Evolutionary conservation across 2,888 invertebrate genomes (phyloP), one percentile per base, ranked within the genome.

Genomic region (Drosophila imparisetae): DNA sequence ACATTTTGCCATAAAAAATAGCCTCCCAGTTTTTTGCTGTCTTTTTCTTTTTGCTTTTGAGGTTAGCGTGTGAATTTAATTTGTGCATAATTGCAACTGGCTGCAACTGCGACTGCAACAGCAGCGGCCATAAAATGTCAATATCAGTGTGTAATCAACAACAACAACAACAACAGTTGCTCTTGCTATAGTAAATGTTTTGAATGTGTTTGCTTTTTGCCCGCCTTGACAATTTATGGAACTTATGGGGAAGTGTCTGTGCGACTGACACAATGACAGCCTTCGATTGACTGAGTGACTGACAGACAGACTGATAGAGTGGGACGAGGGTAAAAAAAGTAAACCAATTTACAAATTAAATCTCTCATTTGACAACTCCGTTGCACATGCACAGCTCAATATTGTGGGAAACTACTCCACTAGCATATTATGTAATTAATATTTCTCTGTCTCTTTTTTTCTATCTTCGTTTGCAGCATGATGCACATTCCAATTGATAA

Each of bases 31-130:
- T 53, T 11, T 24, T 57, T 21, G 32, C 60, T 27, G 38, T 60
- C 8, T 36, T n/a, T n/a, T 32, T 48, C 58, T 57, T 53, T 40
- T 68, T 6, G 18, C 36, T 63, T 65, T 77, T 74, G 70, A 67
- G 80, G 66, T 75, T 86, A 66, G 80, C 88, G 89, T 85, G 89
- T 85, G 85, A 85, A 89, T 85, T 89, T 73, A 84, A 85, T 85
- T 86, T 85, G 82, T 75, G 89, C 77, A 85, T 86, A 84, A 84
- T 84, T 85, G 71, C 80, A 68, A 32, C n/a, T 32, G 40, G 24
- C 8, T 53, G 54, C 55, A 52, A 58, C 63, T 53, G 54, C 59
- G 49, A 58, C 63, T 70, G 71, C 84, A 57, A 18, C 58, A 13
- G 38, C 50, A 45, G 50, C 34, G 36, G 24, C 70, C 49, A 71